Evolutionary conservation across 2,113 vertebrate species (phyloP).

Genomic region (Eurypyga helias): DNA sequence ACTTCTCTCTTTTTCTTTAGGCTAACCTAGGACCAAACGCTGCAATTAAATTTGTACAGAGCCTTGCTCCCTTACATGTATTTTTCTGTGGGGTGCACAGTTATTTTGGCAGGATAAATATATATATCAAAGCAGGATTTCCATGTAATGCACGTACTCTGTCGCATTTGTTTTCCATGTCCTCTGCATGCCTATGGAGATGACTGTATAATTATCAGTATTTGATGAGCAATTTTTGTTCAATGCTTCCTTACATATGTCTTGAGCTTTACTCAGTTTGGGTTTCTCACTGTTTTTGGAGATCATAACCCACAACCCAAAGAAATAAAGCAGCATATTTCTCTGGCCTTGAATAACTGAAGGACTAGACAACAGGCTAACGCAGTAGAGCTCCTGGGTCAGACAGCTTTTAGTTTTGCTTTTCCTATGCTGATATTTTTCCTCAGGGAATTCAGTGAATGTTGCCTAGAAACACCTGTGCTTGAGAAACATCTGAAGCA

Average conservation of each 20-base stretch:
- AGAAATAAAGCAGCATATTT: not conserved
- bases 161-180: not conserved
- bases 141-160: not conserved
- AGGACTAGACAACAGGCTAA: not conserved
- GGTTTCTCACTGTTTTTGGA: not conserved
- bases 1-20: not conserved
- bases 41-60: not conserved
- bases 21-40: not conserved
- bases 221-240: not conserved
- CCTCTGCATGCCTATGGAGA: not conserved
- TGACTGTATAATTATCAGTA: not conserved
- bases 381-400: not conserved
- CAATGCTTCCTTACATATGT: not conserved
- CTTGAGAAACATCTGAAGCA: conserved; percentile 12
- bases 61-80: not conserved
- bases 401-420: not conserved
- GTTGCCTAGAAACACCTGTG: conserved; percentile 52
- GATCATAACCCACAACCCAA: not conserved
- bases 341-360: not conserved
- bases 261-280: not conserved
- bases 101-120: not conserved
- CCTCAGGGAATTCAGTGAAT: not conserved
- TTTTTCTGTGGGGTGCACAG: not conserved
- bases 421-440: not conserved
- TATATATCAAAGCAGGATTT: not conserved